Conservation (phyloP, 1,140 invertebrate species). For the Capitella teleta region DNA sequence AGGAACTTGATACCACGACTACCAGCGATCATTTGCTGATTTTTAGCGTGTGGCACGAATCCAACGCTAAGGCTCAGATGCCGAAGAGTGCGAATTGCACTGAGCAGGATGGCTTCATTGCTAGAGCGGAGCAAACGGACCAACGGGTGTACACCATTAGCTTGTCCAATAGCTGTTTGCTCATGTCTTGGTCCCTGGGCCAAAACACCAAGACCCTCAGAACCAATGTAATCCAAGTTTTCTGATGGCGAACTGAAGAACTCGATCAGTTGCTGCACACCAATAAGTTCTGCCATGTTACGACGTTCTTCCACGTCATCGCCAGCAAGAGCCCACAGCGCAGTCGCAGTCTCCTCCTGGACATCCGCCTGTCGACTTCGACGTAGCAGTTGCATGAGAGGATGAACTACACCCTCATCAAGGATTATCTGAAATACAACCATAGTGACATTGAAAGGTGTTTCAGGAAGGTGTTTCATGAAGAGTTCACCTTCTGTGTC, state of each 20-base stretch:
- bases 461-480: too few species aligned
- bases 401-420: conserved; percentile 23
- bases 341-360: conserved; percentile 31
- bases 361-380: conserved; percentile 4
- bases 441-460: too few species aligned
- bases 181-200: conserved; percentile 31
- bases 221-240: conserved; percentile 35
- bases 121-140: conserved; percentile 26
- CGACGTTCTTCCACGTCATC: conserved; percentile 26
- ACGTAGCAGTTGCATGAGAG: conserved; percentile 32
- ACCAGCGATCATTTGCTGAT: conserved; percentile 31
- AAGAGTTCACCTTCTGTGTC: too few species aligned
- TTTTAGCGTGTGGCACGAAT: conserved; percentile 28
- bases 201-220: conserved; percentile 33
- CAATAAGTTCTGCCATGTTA: conserved; percentile 33
- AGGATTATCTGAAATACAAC: conserved; percentile 22
- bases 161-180: conserved; percentile 26
- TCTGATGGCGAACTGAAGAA: conserved; percentile 33
- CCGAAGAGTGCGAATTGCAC: conserved; percentile 30
- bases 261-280: conserved; percentile 31
- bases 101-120: conserved; percentile 34
- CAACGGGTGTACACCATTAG: conserved; percentile 32
- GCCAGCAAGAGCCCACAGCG: conserved; percentile 39
- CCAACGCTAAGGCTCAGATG: conserved; percentile 36
- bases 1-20: conserved; percentile 30